Base-by-base conservation (phyloP, 35 echinoderm and acorn worm genomes). In the Lytechinus variegatus region DNA sequence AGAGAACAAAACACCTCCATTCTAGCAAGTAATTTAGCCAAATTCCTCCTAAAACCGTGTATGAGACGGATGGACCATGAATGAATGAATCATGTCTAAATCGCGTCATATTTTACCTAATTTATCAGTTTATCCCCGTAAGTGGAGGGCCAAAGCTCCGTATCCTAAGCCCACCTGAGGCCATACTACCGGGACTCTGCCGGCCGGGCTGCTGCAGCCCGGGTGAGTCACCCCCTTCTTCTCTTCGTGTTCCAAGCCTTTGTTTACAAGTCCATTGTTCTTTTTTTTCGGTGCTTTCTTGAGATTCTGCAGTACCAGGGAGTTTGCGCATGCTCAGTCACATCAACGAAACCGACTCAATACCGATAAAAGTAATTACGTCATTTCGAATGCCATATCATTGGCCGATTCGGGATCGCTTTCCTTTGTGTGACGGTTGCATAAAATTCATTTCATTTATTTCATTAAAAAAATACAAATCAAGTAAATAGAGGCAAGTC, bases 31-130 rank as follows among this genome's bases (percentile, higher is more conserved):
- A 90, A 52, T 54, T 90, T 90, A 52, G 9, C 52, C 88, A 21
- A 33, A 90, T 90, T 8, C 28, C 52, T 44, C 28, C 88, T 44
- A 54, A 90, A 52, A 90, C 88, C 28, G 28, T 89, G 52, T 7
- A 24, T 79, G 52, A 90, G 88, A 90, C 52, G 11, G 88, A 90
- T 52, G 88, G 52, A 90, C 66, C 6, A 52, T 52, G 28, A 90
- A 90, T 90, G 88, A 90, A 90, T 90, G 88, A 90, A 90, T 90
- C 88, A 90, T 33, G 33, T 90, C 88, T 52, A 90, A 90, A 90
- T 90, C 88, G 88, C 88, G 88, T 90, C 88, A 54, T 90, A 54
- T 90, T 90, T 90, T 52, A 54, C 88, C 88, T 54, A 90, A 90
- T 90, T 90, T 90, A 54, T 79, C 29, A 54, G 88, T 90, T 90